Base-by-base conservation (phyloP, 1,140 invertebrate genomes). In the Drosophila quadrilineata region DNA sequence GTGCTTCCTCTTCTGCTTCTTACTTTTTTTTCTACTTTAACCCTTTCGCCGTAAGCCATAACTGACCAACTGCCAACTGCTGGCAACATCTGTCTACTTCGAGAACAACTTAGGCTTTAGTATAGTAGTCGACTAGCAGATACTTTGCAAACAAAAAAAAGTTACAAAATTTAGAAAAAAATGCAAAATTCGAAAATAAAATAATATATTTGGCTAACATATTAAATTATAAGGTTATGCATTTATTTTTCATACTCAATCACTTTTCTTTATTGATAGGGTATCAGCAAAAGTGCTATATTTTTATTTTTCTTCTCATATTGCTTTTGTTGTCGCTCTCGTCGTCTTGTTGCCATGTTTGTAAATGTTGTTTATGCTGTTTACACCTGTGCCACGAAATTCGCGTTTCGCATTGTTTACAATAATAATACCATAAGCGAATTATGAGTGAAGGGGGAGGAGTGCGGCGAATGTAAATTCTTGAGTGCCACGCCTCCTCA, bases 341-440 rank as follows among this genome's bases (percentile, higher is more conserved):
- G n/a, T 60, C 46, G 56, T 53, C 63, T 60, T 66, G 56, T 66
- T 60, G 46, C 63, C 46, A 60, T 45, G 63, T 60, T 60, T 60
- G 59, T 56, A 56, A 56, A 24, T 36, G 58, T 36, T 79, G 31
- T 65, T 50, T 40, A 64, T 57, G 50, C 57, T 53, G 59, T 65
- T 80, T 72, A 80, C 76, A 80, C 76, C 77, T 80, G 76, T 65
- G 60, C 59, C n/a, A n/a, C n/a, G n/a, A n/a, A n/a, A n/a, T 36
- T 64, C 38, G 28, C 50, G 26, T 33, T 54, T 54, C 26, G 50
- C 38, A 54, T 43, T 56, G 56, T 48, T 80, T 68, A 68, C 67
- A 60, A 57, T 49, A 33, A 43, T n/a, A n/a, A n/a, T n/a, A n/a
- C n/a, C n/a, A n/a, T n/a, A n/a, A n/a, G n/a, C n/a, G n/a, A n/a